Evolutionary conservation across 2,797 vertebrate species (phyloP), one percentile per base, ranked within the genome.

Genomic region (Stomatorhinus walkeri): DNA sequence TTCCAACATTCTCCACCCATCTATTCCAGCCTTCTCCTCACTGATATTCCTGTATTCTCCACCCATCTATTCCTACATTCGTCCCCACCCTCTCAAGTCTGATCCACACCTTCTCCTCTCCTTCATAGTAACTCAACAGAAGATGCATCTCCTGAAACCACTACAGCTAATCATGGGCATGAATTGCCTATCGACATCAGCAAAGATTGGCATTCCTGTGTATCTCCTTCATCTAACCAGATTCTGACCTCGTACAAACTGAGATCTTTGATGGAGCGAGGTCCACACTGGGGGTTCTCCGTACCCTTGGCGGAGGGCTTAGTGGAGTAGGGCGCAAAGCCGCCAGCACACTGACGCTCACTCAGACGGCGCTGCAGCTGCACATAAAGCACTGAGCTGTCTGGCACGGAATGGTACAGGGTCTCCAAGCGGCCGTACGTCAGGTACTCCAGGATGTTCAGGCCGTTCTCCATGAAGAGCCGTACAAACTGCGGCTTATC

Each of bases 401-500:
- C 93, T 0, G 96, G 92, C 32, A 95, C 94, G 0, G 96, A 95
- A 9, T 93, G 24, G 89, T 98, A 98, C 1, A 98, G 95, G 24
- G 89, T 91, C 88, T 97, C 96, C 91, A 98, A 92, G 32, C 94
- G 92, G n/a, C 22, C 81, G 0, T 95, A 95, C 0, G 95, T 96
- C 92, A 98, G 92, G 94, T 97, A 98, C 28, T 95, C 95, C 89
- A 95, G 87, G 87, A 98, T 94, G 91, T 96, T 97, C 87, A 98
- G 93, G 76, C 97, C 97, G 0, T 96, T 97, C 88, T 97, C 97
- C 3, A 95, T 94, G 91, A 98, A 97, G 87, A 98, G 95, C 19
- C 96, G 96, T 32, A 98, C 97, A 89, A 98, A 98, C 87, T 97
- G 95, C 0, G 97, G 96, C 89, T 97, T 97, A 93, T 98, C 91